Conservation (phyloP, 1,140 invertebrate genomes). For the Drosophila quadrilineata region DNA sequence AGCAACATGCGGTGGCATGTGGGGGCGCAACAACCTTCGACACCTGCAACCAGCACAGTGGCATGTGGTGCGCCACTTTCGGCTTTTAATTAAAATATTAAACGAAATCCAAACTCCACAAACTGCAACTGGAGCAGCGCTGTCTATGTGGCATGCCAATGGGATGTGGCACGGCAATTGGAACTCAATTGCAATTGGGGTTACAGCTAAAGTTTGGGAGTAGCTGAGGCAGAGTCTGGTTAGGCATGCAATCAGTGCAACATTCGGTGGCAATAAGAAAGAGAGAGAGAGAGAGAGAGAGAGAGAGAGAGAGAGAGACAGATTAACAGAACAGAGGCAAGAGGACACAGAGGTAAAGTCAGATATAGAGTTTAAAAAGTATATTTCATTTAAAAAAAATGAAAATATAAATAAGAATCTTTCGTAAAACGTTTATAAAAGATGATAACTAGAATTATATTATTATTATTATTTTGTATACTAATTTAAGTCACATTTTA, state of each 20-base stretch:
- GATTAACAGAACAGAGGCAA: background rate
- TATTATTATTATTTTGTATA: too few relatives aligned
- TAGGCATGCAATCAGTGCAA: slow-evolving; percentile 35
- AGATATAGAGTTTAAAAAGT: too few relatives aligned
- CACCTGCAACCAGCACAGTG: slow-evolving; percentile 61
- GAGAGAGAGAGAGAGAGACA: too few relatives aligned
- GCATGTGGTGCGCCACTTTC: slow-evolving; percentile 70
- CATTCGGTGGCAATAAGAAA: too few relatives aligned
- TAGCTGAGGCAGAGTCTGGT: slow-evolving; percentile 20
- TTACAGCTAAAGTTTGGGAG: background rate
- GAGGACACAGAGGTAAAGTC: background rate
- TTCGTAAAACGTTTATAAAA: too few relatives aligned
- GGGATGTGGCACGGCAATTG: background rate
- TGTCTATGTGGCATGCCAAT: background rate
- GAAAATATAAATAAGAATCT: too few relatives aligned
- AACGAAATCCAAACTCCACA: slow-evolving; percentile 71
- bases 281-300: background rate
- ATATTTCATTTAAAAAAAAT: background rate
- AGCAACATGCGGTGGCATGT: background rate
- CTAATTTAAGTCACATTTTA: too few relatives aligned
- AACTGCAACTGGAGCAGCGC: slow-evolving; percentile 38
- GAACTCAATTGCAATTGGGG: background rate
- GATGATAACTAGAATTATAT: too few relatives aligned
- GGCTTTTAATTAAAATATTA: slow-evolving; percentile 78
- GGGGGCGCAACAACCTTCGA: slow-evolving; percentile 66